Base-by-base conservation (phyloP, 1,140 invertebrate species). In the Lithobius niger region DNA sequence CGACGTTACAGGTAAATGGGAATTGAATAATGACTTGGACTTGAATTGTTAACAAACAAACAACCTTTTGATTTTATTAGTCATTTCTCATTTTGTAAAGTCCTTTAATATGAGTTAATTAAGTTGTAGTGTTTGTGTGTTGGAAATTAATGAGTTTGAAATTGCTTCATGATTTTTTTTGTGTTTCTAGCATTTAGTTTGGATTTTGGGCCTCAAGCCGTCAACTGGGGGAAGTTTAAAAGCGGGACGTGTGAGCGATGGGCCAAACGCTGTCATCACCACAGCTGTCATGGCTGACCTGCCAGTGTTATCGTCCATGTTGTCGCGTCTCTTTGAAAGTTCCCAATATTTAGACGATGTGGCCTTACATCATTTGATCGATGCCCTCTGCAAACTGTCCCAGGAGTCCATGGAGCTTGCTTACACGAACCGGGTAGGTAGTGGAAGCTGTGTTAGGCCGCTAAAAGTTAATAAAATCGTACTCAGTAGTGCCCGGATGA, bases 331-430 rank as follows among this genome's bases (percentile, higher is more conserved):
- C 6, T 97, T 97, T 68, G 92, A 97, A 72, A 92, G 89, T 18
- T 95, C 90, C 62, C 87, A 90, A 68, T 84, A 88, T 69, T 75
- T 97, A 43, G 88, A 96, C 68, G 92, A 97, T 68, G 90, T 92
- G 1, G 89, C 92, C 2, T 72, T 99, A 0, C 91, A 97, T 70
- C 91, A 98, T 72, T 74, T 99, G 2, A 94, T 98, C 52, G 93
- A 97, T 72, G 94, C 95, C 3, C 74, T 99, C 0, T 96, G 93
- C 66, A 95, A 96, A 72, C 73, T 98, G 3, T 96, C 91, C 1
- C 83, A 91, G 59, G 95, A 99, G 71, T 89, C 94, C 21, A 96
- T 97, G 90, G 94, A 97, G 65, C 73, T 97, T 25, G 92, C 92
- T 0, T 95, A 92, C 74, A 86, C 87, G 15, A 97, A 96, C 72